phyloP scores from a whole-genome alignment of 2,888 invertebrate species.

The Drosophila paracracens region DNA sequence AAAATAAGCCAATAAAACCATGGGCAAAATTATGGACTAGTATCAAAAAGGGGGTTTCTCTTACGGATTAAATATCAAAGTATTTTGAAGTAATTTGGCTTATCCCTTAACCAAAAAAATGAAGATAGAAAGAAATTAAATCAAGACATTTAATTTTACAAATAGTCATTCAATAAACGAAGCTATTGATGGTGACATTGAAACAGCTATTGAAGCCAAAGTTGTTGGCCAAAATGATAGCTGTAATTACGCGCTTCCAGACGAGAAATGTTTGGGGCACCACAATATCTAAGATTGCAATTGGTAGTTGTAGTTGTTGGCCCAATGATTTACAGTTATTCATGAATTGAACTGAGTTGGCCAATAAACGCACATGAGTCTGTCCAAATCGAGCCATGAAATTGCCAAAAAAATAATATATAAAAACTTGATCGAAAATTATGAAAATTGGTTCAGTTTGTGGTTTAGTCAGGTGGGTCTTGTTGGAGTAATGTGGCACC shows the following conservation, averaged over 20 bases:
- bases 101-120: background rate
- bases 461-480: slow-evolving; percentile 24
- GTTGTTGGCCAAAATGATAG: slow-evolving; percentile 14
- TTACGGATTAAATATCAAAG: background rate
- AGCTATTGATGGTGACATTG: slow-evolving; percentile 53
- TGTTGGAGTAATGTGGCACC: slow-evolving; percentile 38
- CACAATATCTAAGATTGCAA: slow-evolving; percentile 16
- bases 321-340: slow-evolving; percentile 60
- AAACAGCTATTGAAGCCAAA: slow-evolving; percentile 34
- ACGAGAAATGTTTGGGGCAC: slow-evolving; percentile 28
- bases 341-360: slow-evolving; percentile 49
- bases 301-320: slow-evolving; percentile 21
- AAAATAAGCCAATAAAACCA: background rate
- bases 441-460: slow-evolving; percentile 63
- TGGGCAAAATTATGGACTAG: background rate
- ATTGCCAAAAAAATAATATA: slow-evolving; percentile 27
- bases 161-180: slow-evolving; percentile 42
- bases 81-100: background rate
- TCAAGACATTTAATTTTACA: slow-evolving; percentile 11
- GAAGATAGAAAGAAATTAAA: background rate
- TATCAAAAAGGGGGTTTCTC: background rate
- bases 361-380: slow-evolving; percentile 62
- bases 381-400: slow-evolving; percentile 59
- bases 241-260: slow-evolving; percentile 50
- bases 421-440: slow-evolving; percentile 9